Evolutionary conservation across 2,113 vertebrate genomes (phyloP), one percentile per base, ranked within the genome.

Genomic region (Myrmophylax atrothorax): DNA sequence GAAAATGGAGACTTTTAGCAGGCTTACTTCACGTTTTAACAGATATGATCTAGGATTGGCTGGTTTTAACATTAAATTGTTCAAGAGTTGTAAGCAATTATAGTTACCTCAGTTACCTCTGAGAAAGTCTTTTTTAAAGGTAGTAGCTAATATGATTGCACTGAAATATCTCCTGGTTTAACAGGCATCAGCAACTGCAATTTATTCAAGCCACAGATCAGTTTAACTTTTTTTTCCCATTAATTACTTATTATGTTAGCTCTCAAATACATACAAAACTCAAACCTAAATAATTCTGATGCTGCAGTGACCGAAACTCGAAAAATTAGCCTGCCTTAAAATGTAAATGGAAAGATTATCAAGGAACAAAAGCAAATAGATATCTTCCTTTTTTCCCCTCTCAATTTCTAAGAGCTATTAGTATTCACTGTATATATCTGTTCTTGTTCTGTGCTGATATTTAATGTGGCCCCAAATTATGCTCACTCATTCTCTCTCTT

Each of bases 361-460:
- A 94, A 95, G 94, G 95, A 96, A 96, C 87, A 97, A 98, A 97
- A 97, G 96, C 96, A 98, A 98, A 98, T 53, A 98, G 96, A 94
- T 89, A 98, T 53, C 96, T 96, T 97, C 93, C 78, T 86, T 87
- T 93, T 96, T 87, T 73, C 46, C 14, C 14, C 96, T 98, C 97
- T 98, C 97, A 77, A 23, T 98, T 97, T 98, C 97, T 97, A 96
- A 96, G 53, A 77, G 96, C 89, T 96, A 96, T 96, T 97, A 97
- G 96, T 96, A 96, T 96, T 98, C 93, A 95, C 97, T 85, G 79
- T 98, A 95, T 96, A 97, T 95, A 97, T 96, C 95, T 93, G 84
- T 88, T 96, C 87, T 79, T 89, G 35, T 93, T 93, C 95, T 88
- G 83, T 94, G 89, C 91, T 96, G 67, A 93, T 94, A 97, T 97